Percentiles rank a stretch among this genome's conserved stretches.
Evolutionary conservation across 37 sponge, comb jelly and placozoan genomes (phyloP).

Genomic region (Petrosia ficiformis): DNA sequence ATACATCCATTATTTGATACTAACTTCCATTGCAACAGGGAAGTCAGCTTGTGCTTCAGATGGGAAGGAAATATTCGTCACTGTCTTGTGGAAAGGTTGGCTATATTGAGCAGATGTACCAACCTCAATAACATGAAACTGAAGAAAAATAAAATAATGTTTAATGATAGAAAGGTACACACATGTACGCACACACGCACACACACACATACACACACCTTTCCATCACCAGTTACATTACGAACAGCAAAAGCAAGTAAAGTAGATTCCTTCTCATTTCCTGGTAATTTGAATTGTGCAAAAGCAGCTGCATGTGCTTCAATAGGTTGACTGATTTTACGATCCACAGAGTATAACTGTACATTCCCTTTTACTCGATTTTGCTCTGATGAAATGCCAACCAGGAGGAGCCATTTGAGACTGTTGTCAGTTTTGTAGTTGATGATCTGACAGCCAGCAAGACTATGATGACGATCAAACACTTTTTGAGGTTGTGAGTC

Average conservation of each 20-base stretch:
- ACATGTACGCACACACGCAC: not conserved
- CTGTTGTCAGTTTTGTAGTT: slow-evolving; percentile 91
- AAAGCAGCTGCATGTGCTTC: slow-evolving; percentile 99
- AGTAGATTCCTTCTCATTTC: slow-evolving; percentile 81
- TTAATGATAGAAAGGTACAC: not conserved
- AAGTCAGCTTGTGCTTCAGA: slow-evolving; percentile 97
- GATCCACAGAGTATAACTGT: slow-evolving; percentile 98
- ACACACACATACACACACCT: slow-evolving; percentile 60
- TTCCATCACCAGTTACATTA: slow-evolving; percentile 68
- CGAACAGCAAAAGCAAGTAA: slow-evolving; percentile 94
- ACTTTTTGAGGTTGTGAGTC: slow-evolving; percentile 93
- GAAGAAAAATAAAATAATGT: slow-evolving; percentile 8
- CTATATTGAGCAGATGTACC: slow-evolving; percentile 89
- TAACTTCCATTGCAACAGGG: slow-evolving; percentile 99
- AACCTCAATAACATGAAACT: slow-evolving; percentile 96
- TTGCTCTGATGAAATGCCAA: slow-evolving; percentile 96
- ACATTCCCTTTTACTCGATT: slow-evolving; percentile 93
- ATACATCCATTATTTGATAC: not conserved
- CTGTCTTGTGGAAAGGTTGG: slow-evolving; percentile 92
- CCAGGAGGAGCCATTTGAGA: slow-evolving; percentile 95
- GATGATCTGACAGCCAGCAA: slow-evolving; percentile 96
- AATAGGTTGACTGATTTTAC: slow-evolving; percentile 95
- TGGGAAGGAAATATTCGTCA: slow-evolving; percentile 93
- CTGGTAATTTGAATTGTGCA: slow-evolving; percentile 85
- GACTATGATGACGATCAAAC: slow-evolving; percentile 94